Conservation (phyloP, 2,113 vertebrate genomes). For the Gobius niger region DNA sequence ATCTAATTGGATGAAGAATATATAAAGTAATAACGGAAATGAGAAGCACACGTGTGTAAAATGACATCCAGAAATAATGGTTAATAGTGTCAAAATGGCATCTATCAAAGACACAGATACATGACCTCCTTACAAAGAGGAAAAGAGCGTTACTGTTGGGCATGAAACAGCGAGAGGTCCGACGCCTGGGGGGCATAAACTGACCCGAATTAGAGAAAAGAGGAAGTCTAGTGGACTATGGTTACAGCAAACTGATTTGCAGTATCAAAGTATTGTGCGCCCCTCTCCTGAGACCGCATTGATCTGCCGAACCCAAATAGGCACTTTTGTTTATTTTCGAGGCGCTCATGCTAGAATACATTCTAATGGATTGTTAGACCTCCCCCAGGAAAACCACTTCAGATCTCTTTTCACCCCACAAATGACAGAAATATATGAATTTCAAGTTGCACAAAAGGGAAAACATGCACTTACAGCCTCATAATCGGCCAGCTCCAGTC, state of each 20-base stretch:
- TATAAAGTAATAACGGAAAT: background rate
- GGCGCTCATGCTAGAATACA: slow-evolving; percentile 2
- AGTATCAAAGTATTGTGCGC: slow-evolving; percentile 38
- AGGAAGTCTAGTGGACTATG: slow-evolving; percentile 52
- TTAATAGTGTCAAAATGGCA: slow-evolving; percentile 16
- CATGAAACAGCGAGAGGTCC: slow-evolving; percentile 41
- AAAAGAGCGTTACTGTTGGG: slow-evolving; percentile 25
- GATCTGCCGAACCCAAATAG: slow-evolving; percentile 43
- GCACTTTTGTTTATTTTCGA: slow-evolving; percentile 27
- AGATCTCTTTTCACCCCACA: slow-evolving; percentile 10
- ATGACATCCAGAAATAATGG: background rate
- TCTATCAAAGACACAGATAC: slow-evolving; percentile 29
- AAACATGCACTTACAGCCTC: slow-evolving; percentile 94
- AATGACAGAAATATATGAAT: background rate
- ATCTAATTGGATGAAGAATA: background rate
- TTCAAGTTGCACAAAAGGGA: no score
- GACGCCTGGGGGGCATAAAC: slow-evolving; percentile 48
- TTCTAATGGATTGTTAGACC: slow-evolving; percentile 19
- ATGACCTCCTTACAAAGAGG: slow-evolving; percentile 43
- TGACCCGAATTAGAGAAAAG: slow-evolving; percentile 55
- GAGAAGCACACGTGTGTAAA: background rate
- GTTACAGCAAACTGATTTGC: slow-evolving; percentile 49
- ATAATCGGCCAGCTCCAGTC: slow-evolving; percentile 93
- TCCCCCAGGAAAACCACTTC: slow-evolving; percentile 10
- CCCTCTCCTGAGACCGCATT: slow-evolving; percentile 36